Conservation (phyloP, 1,140 invertebrate species). For the Eumeta japonica region DNA sequence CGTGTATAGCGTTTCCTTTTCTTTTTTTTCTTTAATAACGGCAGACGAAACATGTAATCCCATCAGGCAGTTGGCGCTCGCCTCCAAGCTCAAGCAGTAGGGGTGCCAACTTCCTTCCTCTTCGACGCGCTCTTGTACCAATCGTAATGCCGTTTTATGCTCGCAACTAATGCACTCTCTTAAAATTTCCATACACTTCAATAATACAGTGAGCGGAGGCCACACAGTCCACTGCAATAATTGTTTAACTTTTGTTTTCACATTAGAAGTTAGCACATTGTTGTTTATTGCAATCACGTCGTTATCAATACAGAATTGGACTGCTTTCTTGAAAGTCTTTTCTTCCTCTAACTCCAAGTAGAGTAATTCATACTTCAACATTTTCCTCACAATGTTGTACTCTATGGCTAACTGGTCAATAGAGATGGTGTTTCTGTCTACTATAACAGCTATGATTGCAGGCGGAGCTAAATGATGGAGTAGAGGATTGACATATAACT, state of each 20-base stretch:
- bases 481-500: conserved; percentile 72
- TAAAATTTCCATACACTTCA: conserved; percentile 21
- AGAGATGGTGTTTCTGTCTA: conserved; percentile 20
- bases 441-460: conserved; percentile 57
- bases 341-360: conserved; percentile 25
- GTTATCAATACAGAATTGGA: conserved; percentile 45
- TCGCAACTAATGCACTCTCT: conserved; percentile 33
- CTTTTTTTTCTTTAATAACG: conserved; percentile 22
- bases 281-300: conserved; percentile 31
- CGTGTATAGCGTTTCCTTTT: conserved; percentile 25
- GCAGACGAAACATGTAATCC: conserved; percentile 23
- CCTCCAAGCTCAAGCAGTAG: conserved; percentile 62
- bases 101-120: conserved; percentile 54
- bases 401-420: conserved; percentile 38
- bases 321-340: conserved; percentile 50
- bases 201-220: conserved; percentile 23
- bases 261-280: no score
- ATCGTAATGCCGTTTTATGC: conserved; percentile 48
- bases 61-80: conserved; percentile 44
- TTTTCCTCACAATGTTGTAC: conserved; percentile 51
- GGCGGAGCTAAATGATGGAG: conserved; percentile 66
- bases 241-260: no score
- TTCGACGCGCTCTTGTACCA: conserved; percentile 53
- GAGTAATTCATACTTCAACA: conserved; percentile 61
- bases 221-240: conserved; percentile 21